Base-by-base conservation (phyloP, 2,797 vertebrate species). In the Epinephelus malabaricus region DNA sequence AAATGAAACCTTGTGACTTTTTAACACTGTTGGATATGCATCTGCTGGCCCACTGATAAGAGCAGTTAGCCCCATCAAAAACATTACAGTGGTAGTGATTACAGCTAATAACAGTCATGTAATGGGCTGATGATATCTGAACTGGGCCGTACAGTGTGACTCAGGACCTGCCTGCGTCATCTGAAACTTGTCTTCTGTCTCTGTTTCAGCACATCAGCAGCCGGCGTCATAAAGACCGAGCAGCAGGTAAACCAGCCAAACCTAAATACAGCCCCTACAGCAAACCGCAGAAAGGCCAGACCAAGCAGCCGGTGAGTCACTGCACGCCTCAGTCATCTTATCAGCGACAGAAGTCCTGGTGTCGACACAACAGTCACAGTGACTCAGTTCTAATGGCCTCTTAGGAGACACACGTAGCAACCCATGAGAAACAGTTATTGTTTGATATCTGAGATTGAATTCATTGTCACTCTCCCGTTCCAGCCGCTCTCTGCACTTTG, bases 181-280 rank as follows among this genome's bases (percentile, higher is more conserved):
- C 13, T 19, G 4, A 69, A 30, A 5, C 27, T 45, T 53, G 17
- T 60, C 23, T 47, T 76, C 58, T 53, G 30, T 86, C 40, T 81
- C 21, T 3, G 21, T 84, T 95, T 72, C 95, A 99, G 98, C 98
- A 99, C 92, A 99, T 99, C 95, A 99, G 98, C 96, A 99, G 98
- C 92, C 96, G 98, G 92, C 97, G 98, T 78, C 98, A 99, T 91
- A 99, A 99, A 97, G 98, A 99, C 94, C 94, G 97, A 94, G 97
- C 98, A 49, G 98, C 98, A 63, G 98, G 98, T 70, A 99, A 99
- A 94, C 98, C 98, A 14, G 94, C 97, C 93, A 99, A 99, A 92
- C 98, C 98, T 43, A 99, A 99, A 93, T 99, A 97, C 86, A 99
- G 97, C 82, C 98, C 98, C 59, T 99, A 99, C 95, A 98, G 95